phyloP scores from a whole-genome alignment of 2,113 vertebrate genomes.

The Ceyx melanurus region DNA sequence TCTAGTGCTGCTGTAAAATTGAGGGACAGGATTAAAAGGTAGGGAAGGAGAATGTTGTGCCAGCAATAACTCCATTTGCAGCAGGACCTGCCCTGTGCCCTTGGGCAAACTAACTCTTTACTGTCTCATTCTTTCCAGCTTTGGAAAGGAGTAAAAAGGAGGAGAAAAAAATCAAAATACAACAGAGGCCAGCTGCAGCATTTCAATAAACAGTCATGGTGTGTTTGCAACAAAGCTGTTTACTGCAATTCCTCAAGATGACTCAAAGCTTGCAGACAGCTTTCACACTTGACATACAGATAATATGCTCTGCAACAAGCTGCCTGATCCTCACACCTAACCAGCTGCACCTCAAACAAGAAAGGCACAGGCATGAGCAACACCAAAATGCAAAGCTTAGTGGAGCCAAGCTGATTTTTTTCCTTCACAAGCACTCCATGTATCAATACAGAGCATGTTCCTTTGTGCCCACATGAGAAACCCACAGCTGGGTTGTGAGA shows the following conservation, averaged over 20 bases:
- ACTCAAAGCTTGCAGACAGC: not conserved
- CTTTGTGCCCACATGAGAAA: not conserved
- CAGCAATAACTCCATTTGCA: not conserved
- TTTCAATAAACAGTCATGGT: not conserved
- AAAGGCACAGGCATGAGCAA: not conserved
- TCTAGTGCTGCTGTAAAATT: not conserved
- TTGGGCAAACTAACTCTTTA: not conserved
- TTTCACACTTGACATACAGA: not conserved
- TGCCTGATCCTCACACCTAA: not conserved
- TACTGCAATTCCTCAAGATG: not conserved
- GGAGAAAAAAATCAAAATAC: not conserved
- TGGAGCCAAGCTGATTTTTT: not conserved
- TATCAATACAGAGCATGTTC: rapidly evolving
- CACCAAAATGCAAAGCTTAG: rapidly evolving
- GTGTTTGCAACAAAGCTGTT: not conserved
- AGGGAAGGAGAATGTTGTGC: not conserved
- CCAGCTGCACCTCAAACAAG: not conserved
- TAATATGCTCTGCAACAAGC: not conserved
- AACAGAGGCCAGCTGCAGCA: not conserved
- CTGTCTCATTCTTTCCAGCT: not conserved
- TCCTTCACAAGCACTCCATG: rapidly evolving
- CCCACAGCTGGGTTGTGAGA: not conserved
- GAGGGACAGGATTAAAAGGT: not conserved
- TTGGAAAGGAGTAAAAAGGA: not conserved
- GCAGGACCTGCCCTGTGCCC: not conserved